Base-by-base conservation (phyloP, 2,113 vertebrate species). In the Oncorhynchus kisutch region DNA sequence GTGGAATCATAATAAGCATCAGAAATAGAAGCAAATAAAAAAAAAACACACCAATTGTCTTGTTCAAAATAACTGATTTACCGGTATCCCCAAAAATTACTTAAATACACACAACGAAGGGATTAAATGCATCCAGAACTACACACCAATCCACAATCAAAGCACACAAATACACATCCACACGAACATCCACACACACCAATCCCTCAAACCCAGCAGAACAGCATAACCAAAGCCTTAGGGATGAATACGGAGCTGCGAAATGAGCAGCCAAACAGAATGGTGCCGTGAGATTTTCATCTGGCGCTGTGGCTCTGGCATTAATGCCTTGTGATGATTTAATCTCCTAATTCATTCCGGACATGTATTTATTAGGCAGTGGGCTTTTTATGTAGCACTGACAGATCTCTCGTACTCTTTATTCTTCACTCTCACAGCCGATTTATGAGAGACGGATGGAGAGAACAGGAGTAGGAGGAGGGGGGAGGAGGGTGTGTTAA, bases 71-170 rank as follows among this genome's bases (percentile, higher is more conserved):
- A 62, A 34, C 57, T 73, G 57, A 62, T 60, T 5, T 48, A 48
- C 29, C 54, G 4, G 27, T 11, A 22, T 13, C 59, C 25, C 54
- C 57, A 34, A 62, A n/a, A 57, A 14, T 25, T 20, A 25, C 16
- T 87, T 89, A 91, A 14, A 25, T 39, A 71, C 34, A 22, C 69
- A 25, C 22, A 54, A 14, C 11, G 14, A 39, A 68, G 5, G 18
- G 29, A 45, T 39, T 68, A 27, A 54, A 51, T 54, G 12, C 9
- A 27, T 24, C 45, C n/a, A 54, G 22, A 13, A 71, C 49, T 27
- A 29, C 24, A 57, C 70, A 71, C 24, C 6, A 54, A 57, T 22
- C 51, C 49, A 22, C 9, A 45, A 45, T 70, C 68, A 80, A 54
- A 71, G 67, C 67, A 71, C 67, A 74, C 54, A 18, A 74, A 74